Conservation (phyloP, 2,113 vertebrate species). For the Labeo rohita region DNA sequence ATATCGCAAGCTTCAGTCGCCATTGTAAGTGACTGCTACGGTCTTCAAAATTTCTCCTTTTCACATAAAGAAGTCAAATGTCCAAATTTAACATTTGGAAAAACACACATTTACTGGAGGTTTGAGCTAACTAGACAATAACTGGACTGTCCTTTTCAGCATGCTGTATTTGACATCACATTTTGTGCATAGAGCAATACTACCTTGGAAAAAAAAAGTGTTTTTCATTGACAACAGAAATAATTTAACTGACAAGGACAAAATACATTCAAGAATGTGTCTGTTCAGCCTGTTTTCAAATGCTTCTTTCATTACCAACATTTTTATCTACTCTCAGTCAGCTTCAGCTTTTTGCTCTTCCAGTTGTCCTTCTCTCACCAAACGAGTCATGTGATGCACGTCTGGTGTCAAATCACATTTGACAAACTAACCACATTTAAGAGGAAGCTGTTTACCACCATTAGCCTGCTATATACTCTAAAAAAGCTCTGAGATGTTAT, state of each 20-base stretch:
- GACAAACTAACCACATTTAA: constrained; percentile 1
- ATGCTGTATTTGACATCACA: neutral
- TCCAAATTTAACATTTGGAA: neutral
- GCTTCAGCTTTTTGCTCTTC: neutral
- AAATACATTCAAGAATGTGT: neutral
- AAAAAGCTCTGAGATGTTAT: neutral
- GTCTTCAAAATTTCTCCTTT: neutral
- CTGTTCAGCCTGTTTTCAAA: constrained; percentile 1
- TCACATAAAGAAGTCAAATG: neutral
- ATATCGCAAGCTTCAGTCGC: neutral
- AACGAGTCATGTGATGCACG: neutral
- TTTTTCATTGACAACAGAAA: neutral
- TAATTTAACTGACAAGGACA: neutral
- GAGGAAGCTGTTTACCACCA: neutral
- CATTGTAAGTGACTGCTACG: neutral
- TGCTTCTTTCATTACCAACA: neutral
- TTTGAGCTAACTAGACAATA: neutral
- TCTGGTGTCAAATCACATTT: neutral
- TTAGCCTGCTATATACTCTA: neutral
- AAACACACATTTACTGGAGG: neutral
- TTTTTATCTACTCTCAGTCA: neutral
- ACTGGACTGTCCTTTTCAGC: neutral
- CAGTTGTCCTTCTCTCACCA: neutral
- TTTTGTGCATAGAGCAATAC: neutral
- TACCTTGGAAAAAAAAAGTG: neutral